Evolutionary conservation across 2,113 vertebrate genomes (phyloP), one percentile per base, ranked within the genome.

Genomic region (Sakesphorus luctuosus): DNA sequence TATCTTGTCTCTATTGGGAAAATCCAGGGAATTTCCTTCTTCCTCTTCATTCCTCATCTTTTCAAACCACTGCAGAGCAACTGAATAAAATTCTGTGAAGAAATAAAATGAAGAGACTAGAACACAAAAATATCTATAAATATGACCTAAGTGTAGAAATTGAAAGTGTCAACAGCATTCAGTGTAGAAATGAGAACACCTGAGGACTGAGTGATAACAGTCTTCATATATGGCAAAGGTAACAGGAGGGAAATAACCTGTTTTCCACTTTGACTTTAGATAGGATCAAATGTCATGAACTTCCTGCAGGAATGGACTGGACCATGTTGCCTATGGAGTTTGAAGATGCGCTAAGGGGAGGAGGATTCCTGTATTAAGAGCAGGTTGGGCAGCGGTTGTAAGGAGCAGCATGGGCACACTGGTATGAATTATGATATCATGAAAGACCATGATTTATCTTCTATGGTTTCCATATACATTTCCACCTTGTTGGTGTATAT

Each of bases 221-320:
- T 49, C 21, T 80, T 89, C 46, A 81, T 7, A 58, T 31, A 49
- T 1, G 6, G 23, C 84, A 89, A 83, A 84, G 2, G 0, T 19
- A 71, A 1, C 4, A 78, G 13, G 17, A 74, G 7, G 14, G 11
- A 5, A 80, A 81, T 38, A 36, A 40, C 36, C 6, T 49, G 0
- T 71, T 86, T 90, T 68, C 12, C 23, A 13, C 5, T 10, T 3
- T 46, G 23, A 2, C 18, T 79, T 90, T 46, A 88, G 20, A 31
- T 7, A 33, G 3, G 12, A 74, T 18, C 15, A 62, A 40, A 23
- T 1, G 0, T 33, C 26, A 75, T 0, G 3, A 75, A 31, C 7
- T 23, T 81, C 10, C 16, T 82, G 25, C 24, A 49, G 21, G 1
- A 3, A 6, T 0, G 0, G 10, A 3, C 6, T 0, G 0, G 10